Evolutionary conservation across 92 coral and sea anemone genomes (phyloP).

Genomic region (Umimayanthus kanabou): DNA sequence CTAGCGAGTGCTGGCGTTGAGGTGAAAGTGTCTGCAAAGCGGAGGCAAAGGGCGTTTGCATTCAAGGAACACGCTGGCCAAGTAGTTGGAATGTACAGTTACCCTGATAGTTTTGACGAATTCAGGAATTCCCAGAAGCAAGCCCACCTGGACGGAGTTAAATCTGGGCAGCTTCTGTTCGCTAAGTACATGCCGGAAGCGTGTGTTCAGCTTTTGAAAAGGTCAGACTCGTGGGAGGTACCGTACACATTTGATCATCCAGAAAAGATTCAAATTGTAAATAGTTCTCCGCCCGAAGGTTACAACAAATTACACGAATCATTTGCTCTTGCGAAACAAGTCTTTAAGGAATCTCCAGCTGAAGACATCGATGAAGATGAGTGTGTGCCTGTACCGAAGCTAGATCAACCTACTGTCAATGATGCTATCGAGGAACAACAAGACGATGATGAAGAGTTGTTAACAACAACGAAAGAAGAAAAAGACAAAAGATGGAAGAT

Average conservation of each 20-base stretch:
- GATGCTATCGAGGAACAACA: neutral
- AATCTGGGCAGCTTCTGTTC: constrained; percentile 54
- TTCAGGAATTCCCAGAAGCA: constrained; percentile 49
- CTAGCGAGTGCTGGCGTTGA: too few species aligned
- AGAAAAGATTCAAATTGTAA: constrained; percentile 35
- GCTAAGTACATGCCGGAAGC: constrained; percentile 52
- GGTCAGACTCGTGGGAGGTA: constrained; percentile 34
- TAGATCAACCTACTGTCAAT: constrained; percentile 4
- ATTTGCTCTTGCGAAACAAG: neutral
- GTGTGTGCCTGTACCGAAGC: constrained; percentile 1
- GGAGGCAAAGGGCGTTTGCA: neutral
- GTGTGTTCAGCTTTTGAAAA: constrained; percentile 45
- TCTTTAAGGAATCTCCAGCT: constrained; percentile 24
- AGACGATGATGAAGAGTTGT: constrained; percentile 17
- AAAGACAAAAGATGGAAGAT: constrained; percentile 36
- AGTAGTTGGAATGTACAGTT: constrained; percentile 19
- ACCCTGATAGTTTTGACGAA: constrained; percentile 30
- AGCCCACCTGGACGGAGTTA: constrained; percentile 51
- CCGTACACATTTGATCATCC: constrained; percentile 50
- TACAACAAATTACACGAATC: constrained; percentile 42
- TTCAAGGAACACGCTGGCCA: neutral
- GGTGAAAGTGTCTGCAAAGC: neutral
- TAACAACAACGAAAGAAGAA: constrained; percentile 5
- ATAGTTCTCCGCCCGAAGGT: constrained; percentile 35
- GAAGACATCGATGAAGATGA: constrained; percentile 45